phyloP scores from a whole-genome alignment of 2,797 vertebrate species.

The Merluccius polli region DNA sequence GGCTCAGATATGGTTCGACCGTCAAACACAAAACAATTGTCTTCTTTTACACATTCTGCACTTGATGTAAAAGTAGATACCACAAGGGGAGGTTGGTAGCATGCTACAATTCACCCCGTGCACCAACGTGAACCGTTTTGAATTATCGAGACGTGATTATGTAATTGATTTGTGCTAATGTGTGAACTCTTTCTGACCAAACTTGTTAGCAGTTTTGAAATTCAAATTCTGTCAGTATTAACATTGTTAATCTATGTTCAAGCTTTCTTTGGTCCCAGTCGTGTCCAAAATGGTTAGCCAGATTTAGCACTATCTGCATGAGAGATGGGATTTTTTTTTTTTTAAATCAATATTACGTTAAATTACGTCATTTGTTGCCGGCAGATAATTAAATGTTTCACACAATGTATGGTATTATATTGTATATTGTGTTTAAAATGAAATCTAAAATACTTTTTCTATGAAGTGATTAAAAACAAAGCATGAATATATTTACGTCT shows the following conservation, averaged over 20 bases:
- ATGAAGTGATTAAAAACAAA: slow-evolving; percentile 98
- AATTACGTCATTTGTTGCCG: slow-evolving; percentile 81
- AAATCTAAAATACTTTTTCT: slow-evolving; percentile 98
- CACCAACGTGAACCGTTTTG: slow-evolving; percentile 83
- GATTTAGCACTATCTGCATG: slow-evolving; percentile 92
- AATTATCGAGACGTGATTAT: slow-evolving; percentile 81
- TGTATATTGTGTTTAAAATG: slow-evolving; percentile 95
- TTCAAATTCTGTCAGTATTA: slow-evolving; percentile 82
- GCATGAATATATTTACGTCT: slow-evolving; percentile 81
- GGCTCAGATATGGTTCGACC: slow-evolving; percentile 48
- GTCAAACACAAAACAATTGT: slow-evolving; percentile 51
- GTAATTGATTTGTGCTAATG: slow-evolving; percentile 85
- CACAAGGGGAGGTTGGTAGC: slow-evolving; percentile 63
- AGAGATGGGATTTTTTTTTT: slow-evolving; percentile 75
- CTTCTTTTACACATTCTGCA: slow-evolving; percentile 58
- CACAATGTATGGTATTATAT: slow-evolving; percentile 97
- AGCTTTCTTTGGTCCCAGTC: slow-evolving; percentile 85
- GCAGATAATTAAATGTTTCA: slow-evolving; percentile 89
- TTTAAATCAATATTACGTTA: slow-evolving; percentile 81
- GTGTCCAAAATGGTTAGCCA: slow-evolving; percentile 81
- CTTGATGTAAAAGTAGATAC: slow-evolving; percentile 64
- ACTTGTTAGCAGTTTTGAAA: slow-evolving; percentile 84
- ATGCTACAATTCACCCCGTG: slow-evolving; percentile 70
- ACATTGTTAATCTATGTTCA: slow-evolving; percentile 83
- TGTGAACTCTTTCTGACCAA: slow-evolving; percentile 87